These are phyloP conservation scores for Araneus ventricosus DNA, from an alignment of 1,140 invertebrate species.

Conservation along the genomic window DNA sequence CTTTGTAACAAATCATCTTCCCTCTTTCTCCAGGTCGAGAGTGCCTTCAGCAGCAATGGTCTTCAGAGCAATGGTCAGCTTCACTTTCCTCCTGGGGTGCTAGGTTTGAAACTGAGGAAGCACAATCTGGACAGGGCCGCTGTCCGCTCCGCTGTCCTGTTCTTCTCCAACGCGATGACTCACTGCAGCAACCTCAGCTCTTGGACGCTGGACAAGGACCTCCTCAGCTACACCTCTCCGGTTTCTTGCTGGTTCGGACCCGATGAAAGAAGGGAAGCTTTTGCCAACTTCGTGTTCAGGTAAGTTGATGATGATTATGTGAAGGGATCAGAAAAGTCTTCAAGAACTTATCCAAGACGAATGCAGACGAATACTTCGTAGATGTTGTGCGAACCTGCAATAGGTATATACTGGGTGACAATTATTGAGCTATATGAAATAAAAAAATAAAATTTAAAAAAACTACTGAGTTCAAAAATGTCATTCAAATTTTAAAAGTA, in stretches of 20 bases:
- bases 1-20: not conserved
- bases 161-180: constrained; percentile 31
- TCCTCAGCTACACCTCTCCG: constrained; percentile 51
- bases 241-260: constrained; percentile 66
- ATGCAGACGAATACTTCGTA: no score
- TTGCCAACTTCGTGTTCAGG: constrained; percentile 52
- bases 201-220: constrained; percentile 40
- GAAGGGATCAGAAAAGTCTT: no score
- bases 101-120: constrained; percentile 40
- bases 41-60: constrained; percentile 52
- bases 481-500: no score
- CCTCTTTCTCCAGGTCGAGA: constrained; percentile 30
- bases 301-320: not conserved
- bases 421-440: no score
- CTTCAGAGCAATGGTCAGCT: not conserved
- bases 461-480: no score
- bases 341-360: not conserved
- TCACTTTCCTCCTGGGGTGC: constrained; percentile 51
- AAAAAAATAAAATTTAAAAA: no score
- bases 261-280: constrained; percentile 55
- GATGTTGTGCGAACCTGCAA: no score
- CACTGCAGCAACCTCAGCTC: not conserved
- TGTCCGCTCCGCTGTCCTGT: constrained; percentile 46
- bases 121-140: not conserved
- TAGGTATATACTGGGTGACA: no score